These are phyloP conservation scores for Coleophora deauratella DNA, from an alignment of 2,888 invertebrate species.

Conservation along the genomic window DNA sequence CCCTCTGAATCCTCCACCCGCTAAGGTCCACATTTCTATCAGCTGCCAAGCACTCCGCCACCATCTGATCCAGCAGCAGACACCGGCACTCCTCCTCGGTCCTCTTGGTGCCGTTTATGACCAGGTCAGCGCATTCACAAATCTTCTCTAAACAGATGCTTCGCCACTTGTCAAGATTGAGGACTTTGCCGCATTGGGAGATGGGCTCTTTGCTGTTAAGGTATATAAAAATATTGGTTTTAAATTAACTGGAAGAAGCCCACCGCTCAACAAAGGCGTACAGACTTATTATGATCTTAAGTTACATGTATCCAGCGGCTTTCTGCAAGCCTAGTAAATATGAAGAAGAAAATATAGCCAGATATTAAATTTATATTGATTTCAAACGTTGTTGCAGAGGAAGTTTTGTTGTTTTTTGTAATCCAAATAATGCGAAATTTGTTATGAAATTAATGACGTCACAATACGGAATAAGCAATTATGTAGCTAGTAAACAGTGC, in stretches of 20 bases:
- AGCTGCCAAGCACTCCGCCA: constrained; percentile 81
- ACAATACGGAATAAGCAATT: background rate
- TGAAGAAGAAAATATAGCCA: too few relatives aligned
- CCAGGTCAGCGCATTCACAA: constrained; percentile 79
- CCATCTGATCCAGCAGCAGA: constrained; percentile 78
- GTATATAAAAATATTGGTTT: background rate
- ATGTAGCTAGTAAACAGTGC: too few relatives aligned
- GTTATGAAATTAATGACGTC: background rate
- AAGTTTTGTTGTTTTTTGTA: background rate
- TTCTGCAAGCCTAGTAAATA: too few relatives aligned
- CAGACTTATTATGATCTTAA: too few relatives aligned
- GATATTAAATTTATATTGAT: too few relatives aligned
- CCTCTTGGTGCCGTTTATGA: constrained; percentile 50
- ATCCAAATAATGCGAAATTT: background rate
- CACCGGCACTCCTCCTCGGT: constrained; percentile 77
- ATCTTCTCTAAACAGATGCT: constrained; percentile 83
- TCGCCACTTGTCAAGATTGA: constrained; percentile 80
- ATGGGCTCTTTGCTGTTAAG: constrained; percentile 75
- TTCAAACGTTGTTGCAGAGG: too few relatives aligned
- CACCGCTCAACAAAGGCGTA: too few relatives aligned
- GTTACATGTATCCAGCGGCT: too few relatives aligned
- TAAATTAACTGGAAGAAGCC: too few relatives aligned
- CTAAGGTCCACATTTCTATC: constrained; percentile 77
- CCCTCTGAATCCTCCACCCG: constrained; percentile 80
- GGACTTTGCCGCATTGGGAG: constrained; percentile 74